Evolutionary conservation across 2,888 invertebrate species (phyloP), one percentile per base, ranked within the genome.

Genomic region (Heliconius erato): DNA sequence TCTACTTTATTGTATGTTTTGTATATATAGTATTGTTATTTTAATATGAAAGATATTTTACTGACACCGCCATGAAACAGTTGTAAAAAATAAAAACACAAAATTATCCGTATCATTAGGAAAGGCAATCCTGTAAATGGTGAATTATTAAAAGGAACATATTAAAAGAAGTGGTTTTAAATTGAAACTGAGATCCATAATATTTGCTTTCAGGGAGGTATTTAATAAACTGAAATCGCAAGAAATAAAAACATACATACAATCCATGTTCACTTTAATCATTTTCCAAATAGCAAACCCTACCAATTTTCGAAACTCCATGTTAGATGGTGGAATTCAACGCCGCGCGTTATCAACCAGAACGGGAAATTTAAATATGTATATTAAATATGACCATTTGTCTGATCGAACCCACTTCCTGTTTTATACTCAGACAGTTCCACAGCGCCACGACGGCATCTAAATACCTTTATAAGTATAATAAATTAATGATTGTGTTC

Each of bases 401-500:
- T 23, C 23, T 49, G 49, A 49, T 49, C 49, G 49, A 49, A 49
- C 49, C 16, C 49, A 49, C 5, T 49, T 16, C 14, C 4, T 4
- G 14, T 49, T 16, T 32, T 49, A 54, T 19, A 19, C 19, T 14
- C 44, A 49, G 14, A 12, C 40, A 40, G 4, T 5, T 49, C 14
- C 14, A 49, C 44, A 49, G 44, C 11, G 44, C 12, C 44, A 49
- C 14, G 3, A 49, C 44, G 3, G 14, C 44, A 12, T 40, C 14
- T 14, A 14, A 54, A 54, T 23, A 54, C 3, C 3, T 23, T 63
- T 63, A 63, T 63, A 23, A 1, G 23, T 23, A n/a, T 71, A 23
- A 76, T 76, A 40, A n/a, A 6, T 26, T 76, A 87, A 71, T 88
- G 88, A 26, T 86, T 87, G 71, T 88, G 87, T 11, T 81, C 74